Evolutionary conservation across 2,113 vertebrate genomes (phyloP).

Genomic region (Lates calcarifer): DNA sequence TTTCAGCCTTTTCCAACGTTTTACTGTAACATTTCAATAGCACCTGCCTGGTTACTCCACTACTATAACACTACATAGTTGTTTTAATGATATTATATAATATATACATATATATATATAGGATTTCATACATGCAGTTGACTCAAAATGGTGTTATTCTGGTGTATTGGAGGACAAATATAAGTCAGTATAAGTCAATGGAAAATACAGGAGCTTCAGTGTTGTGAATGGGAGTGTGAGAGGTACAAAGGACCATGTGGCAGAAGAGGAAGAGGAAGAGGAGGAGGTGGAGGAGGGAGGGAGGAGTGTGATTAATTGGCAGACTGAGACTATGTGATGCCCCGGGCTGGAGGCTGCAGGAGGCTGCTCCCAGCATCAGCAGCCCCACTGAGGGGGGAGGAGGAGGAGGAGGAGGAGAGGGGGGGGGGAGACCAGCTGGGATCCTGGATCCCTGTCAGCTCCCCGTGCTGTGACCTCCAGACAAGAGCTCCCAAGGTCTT

Average conservation of each 20-base stretch:
- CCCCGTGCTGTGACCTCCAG: slow-evolving; percentile 35
- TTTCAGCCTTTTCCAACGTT: not conserved
- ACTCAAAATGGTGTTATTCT: not conserved
- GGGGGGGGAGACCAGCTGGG: slow-evolving; percentile 55
- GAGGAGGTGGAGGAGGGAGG: slow-evolving; percentile 20
- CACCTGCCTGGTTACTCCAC: not conserved
- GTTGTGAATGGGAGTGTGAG: slow-evolving; percentile 27
- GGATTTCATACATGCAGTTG: not conserved
- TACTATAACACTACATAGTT: not conserved
- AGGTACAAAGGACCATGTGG: slow-evolving; percentile 79
- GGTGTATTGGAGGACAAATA: not conserved
- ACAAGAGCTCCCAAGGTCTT: not conserved
- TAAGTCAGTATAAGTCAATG: not conserved
- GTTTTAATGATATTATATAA: not conserved
- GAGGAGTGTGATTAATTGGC: slow-evolving; percentile 61
- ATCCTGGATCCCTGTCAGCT: slow-evolving; percentile 19
- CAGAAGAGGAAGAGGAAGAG: slow-evolving; percentile 23
- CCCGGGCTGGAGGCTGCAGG: slow-evolving; percentile 38
- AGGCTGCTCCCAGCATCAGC: slow-evolving; percentile 64
- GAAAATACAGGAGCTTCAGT: not conserved
- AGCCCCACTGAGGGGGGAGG: slow-evolving; percentile 16
- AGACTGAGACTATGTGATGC: slow-evolving; percentile 37
- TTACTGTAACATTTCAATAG: not conserved
- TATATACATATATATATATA: too few relatives aligned
- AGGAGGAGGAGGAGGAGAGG: not conserved